phyloP scores from a whole-genome alignment of 2,888 invertebrate genomes.

The Pachliopta kotzebuea region DNA sequence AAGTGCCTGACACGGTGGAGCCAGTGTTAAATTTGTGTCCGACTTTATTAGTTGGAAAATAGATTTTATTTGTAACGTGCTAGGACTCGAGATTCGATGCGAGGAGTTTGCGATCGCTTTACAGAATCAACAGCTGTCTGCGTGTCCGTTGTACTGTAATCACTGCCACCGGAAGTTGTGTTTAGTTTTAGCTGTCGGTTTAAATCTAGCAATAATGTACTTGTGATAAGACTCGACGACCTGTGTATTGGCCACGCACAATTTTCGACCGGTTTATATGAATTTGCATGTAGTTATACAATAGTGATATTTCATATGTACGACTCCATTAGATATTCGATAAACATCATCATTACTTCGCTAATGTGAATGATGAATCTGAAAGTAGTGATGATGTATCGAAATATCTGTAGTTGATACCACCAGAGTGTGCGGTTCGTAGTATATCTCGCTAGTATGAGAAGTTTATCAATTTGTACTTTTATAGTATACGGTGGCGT shows the following conservation, averaged over 20 bases:
- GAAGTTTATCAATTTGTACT: constrained; percentile 18
- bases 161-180: constrained; percentile 62
- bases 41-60: constrained; percentile 58
- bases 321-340: constrained; percentile 10
- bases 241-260: constrained; percentile 59
- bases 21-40: constrained; percentile 64
- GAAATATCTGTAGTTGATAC: constrained; percentile 15
- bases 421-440: constrained; percentile 27
- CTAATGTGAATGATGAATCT: no score
- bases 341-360: no score
- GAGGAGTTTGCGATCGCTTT: constrained; percentile 47
- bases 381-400: no score
- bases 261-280: constrained; percentile 37
- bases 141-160: constrained; percentile 33
- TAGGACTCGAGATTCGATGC: constrained; percentile 56
- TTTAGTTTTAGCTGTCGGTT: constrained; percentile 37
- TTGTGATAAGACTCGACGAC: constrained; percentile 63
- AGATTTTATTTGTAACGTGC: constrained; percentile 49
- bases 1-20: constrained; percentile 57
- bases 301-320: constrained; percentile 5
- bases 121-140: constrained; percentile 56
- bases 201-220: constrained; percentile 65
- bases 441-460: constrained; percentile 15
- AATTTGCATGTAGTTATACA: no score
- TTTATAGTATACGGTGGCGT: constrained; percentile 5